A percentile compares a stretch with the other conserved stretches of the same genome.
These are phyloP conservation scores for Tragelaphus eurycerus DNA, from an alignment of 2,797 vertebrate species.

Conservation along the genomic window DNA sequence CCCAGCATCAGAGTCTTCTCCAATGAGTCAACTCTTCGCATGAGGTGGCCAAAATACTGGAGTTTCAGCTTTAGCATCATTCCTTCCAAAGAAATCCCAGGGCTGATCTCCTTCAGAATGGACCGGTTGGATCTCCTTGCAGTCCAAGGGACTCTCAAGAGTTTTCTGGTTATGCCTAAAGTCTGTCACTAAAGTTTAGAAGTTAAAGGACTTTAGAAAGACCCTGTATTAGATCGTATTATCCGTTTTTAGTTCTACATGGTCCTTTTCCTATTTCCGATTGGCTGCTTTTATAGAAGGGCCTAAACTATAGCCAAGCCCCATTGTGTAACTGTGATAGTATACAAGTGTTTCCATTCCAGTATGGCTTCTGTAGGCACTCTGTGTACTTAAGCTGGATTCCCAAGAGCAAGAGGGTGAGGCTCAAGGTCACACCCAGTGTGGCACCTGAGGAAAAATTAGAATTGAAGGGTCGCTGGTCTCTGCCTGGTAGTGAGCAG, in stretches of 20 bases:
- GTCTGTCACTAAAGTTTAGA: not conserved
- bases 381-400: not conserved
- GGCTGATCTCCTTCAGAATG: no score
- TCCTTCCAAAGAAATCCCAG: no score
- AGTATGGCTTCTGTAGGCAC: not conserved
- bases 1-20: no score
- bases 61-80: no score
- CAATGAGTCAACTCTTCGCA: no score
- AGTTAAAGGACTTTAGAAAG: not conserved
- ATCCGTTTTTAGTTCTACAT: not conserved
- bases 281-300: not conserved
- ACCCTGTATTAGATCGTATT: not conserved
- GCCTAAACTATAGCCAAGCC: accelerated
- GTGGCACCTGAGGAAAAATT: not conserved
- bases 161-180: not conserved
- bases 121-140: no score
- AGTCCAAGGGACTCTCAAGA: no score
- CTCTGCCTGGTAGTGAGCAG: not conserved
- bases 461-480: not conserved
- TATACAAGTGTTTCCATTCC: not conserved
- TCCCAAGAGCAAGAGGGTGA: not conserved
- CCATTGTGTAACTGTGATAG: accelerated
- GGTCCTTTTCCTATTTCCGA: not conserved
- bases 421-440: not conserved
- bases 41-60: no score